Percentiles rank a stretch among this genome's conserved stretches.
Conservation (phyloP, 2,797 vertebrate species). For the Hemibagrus guttatus region DNA sequence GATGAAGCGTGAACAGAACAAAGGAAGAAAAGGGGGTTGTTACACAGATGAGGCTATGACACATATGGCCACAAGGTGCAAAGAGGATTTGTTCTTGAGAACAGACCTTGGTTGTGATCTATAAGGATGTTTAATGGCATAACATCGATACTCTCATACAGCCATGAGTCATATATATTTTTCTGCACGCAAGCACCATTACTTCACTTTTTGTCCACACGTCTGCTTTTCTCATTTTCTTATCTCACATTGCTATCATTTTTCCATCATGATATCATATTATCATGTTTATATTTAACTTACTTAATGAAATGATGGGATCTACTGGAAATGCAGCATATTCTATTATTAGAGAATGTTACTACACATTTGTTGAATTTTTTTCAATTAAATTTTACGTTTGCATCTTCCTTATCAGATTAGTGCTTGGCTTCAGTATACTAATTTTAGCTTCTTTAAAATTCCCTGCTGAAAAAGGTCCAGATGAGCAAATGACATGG, state of each 20-base stretch:
- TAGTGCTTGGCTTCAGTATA: not conserved
- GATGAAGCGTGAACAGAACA: constrained; percentile 38
- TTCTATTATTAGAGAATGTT: not conserved
- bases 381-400: not conserved
- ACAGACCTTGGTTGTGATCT: constrained; percentile 24
- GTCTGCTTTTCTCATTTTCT: not conserved
- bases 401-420: not conserved
- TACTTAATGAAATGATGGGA: not conserved
- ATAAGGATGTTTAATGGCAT: constrained; percentile 16
- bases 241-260: not conserved
- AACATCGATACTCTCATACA: not conserved
- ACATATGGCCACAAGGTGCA: not conserved
- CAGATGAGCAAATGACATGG: not conserved
- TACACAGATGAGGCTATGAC: constrained; percentile 29
- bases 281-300: too few species aligned
- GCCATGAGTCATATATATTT: constrained; percentile 31
- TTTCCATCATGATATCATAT: not conserved
- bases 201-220: not conserved
- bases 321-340: not conserved
- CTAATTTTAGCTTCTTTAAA: not conserved
- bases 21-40: constrained; percentile 32
- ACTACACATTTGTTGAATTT: not conserved
- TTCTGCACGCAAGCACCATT: constrained; percentile 8
- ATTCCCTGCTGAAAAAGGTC: not conserved
- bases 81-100: constrained; percentile 15